Evolutionary conservation across 2,113 vertebrate species (phyloP), one percentile per base, ranked within the genome.

Genomic region (Salvelinus sp.): DNA sequence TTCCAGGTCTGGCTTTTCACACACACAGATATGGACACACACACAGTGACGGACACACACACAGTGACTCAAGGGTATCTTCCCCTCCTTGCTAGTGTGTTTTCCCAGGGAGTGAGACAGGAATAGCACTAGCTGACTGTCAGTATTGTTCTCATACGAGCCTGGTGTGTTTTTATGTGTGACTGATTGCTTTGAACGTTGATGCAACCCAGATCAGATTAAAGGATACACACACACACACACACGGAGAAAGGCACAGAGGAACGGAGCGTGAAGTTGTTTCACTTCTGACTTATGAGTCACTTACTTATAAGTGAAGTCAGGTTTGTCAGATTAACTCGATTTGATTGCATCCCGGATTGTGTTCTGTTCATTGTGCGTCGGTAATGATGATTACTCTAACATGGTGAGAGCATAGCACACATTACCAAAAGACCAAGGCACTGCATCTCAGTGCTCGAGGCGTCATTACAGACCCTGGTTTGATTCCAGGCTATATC

Each of bases 1-100:
- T 88, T 89, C 83, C 82, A 89, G 83, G 84, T 82, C 85, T 18
- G 74, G 66, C 79, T 79, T 86, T 90, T 90, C 84, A 68, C 72
- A 78, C 75, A 79, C 71, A 22, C 30, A 62, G 57, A 33, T 5
- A 33, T 33, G 30, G 30, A 33, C 22, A 84, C 75, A 30, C 70
- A 67, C 63, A 72, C 38, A 58, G 69, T 44, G 62, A 30, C 50
- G 30, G 30, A 33, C 22, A 84, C 75, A 30, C 70, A 67, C 63
- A 72, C 38, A 58, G 69, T 44, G 62, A 30, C 50, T 73, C 22
- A 77, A 75, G 73, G 63, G 27, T 27, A 28, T n/a, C 72, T 83
- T 70, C 5, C 25, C 72, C n/a, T 86, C 84, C 79, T 82, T 65
- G 71, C 30, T 77, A 76, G 78, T 76, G 78, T 76, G 50, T 79